Evolutionary conservation across 2,797 vertebrate genomes (phyloP).

Genomic region (Discoglossus pictus): DNA sequence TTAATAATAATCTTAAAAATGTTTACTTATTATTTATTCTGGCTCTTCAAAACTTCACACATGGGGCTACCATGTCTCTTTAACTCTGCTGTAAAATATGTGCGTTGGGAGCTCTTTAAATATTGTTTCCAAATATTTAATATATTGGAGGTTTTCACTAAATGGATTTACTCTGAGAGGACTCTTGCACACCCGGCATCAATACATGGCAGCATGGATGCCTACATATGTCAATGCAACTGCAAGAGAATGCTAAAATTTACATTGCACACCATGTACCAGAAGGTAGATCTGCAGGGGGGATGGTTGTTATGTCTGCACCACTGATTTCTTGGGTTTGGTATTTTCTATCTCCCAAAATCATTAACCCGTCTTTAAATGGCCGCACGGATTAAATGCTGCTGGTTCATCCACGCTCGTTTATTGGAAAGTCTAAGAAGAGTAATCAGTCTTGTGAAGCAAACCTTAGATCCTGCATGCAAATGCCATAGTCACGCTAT

Average conservation of each 20-base stretch:
- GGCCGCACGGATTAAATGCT: constrained; percentile 80
- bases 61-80: too few species aligned
- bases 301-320: constrained; percentile 48
- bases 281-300: constrained; percentile 7
- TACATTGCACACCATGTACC: neutral
- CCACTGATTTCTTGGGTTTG: constrained; percentile 57
- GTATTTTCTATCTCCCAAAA: constrained; percentile 61
- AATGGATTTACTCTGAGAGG: too few species aligned
- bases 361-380: constrained; percentile 70
- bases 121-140: too few species aligned
- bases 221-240: neutral
- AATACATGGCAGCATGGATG: neutral
- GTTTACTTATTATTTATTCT: too few species aligned
- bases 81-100: constrained; percentile 1
- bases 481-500: constrained; percentile 71
- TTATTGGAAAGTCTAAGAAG: constrained; percentile 78
- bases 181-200: neutral
- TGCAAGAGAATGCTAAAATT: neutral
- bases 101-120: too few species aligned
- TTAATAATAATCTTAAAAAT: too few species aligned
- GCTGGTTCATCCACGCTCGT: constrained; percentile 69
- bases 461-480: constrained; percentile 74
- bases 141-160: too few species aligned
- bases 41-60: constrained; percentile 5
- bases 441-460: constrained; percentile 77